These are phyloP conservation scores for Elysia chlorotica DNA, from an alignment of 1,140 invertebrate genomes.

Conservation along the genomic window DNA sequence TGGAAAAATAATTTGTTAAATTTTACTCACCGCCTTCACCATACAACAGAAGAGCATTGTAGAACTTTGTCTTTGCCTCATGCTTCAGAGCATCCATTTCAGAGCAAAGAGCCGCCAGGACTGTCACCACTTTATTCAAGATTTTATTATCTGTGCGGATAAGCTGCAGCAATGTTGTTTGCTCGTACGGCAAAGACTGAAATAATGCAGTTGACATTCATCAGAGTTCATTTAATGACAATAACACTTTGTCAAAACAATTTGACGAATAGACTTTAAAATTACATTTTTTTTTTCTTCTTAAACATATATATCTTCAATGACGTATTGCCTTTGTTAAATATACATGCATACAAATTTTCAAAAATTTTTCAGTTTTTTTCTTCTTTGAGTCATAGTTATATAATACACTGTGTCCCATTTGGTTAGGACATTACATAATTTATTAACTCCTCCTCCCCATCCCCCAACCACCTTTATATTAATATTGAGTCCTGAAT, in stretches of 20 bases:
- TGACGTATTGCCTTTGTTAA: not conserved
- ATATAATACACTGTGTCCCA: not conserved
- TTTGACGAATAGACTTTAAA: not conserved
- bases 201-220: slow-evolving; percentile 9
- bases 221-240: not conserved
- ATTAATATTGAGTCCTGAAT: not conserved
- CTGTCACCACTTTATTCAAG: slow-evolving; percentile 81
- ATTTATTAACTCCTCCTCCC: not conserved
- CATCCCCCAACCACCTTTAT: not conserved
- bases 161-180: slow-evolving; percentile 71
- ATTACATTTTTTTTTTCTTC: not conserved
- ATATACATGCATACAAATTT: no score
- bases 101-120: slow-evolving; percentile 77
- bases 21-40: slow-evolving; percentile 68
- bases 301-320: not conserved
- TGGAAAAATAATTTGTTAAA: no score
- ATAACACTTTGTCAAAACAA: not conserved
- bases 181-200: slow-evolving; percentile 67
- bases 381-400: no score
- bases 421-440: not conserved
- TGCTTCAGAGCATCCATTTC: slow-evolving; percentile 74
- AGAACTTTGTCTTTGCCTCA: slow-evolving; percentile 73
- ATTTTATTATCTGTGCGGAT: slow-evolving; percentile 82
- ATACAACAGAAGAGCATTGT: slow-evolving; percentile 69
- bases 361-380: no score